Evolutionary conservation across 1,140 invertebrate species (phyloP).

Genomic region (Globodera ellingtonae): DNA sequence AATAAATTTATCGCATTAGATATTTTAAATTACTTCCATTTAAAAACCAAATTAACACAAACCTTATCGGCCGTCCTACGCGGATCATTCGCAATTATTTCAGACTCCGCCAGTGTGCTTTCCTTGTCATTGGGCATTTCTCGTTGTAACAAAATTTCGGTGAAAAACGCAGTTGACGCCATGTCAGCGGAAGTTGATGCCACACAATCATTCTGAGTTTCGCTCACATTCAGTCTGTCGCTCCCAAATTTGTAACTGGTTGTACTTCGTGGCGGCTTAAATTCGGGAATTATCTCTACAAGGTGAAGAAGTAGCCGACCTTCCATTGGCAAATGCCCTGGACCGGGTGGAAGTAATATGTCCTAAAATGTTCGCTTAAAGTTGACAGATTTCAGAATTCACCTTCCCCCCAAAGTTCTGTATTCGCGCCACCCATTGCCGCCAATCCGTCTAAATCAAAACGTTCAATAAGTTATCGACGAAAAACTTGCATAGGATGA

Average conservation of each 20-base stretch:
- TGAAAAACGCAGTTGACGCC: slow-evolving; percentile 5
- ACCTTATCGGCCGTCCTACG: neutral
- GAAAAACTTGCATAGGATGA: slow-evolving; percentile 17
- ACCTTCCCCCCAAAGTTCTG: slow-evolving; percentile 54
- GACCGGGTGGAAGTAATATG: slow-evolving; percentile 40
- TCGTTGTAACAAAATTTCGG: neutral
- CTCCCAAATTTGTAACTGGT: slow-evolving; percentile 5
- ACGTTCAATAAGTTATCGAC: neutral
- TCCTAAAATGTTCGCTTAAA: slow-evolving; percentile 16
- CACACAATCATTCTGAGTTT: slow-evolving; percentile 21
- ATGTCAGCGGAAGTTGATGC: slow-evolving; percentile 26
- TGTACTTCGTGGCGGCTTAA: slow-evolving; percentile 39
- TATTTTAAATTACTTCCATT: too few species aligned
- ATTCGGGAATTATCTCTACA: neutral
- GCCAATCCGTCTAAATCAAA: slow-evolving; percentile 32
- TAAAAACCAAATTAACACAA: neutral
- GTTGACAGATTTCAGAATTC: slow-evolving; percentile 10
- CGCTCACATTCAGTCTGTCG: slow-evolving; percentile 1
- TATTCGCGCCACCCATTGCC: slow-evolving; percentile 51
- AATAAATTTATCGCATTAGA: neutral
- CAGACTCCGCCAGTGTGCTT: neutral
- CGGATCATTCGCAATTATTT: neutral
- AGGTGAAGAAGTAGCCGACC: slow-evolving; percentile 12
- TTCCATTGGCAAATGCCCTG: slow-evolving; percentile 51
- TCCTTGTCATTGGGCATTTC: neutral